Percentiles rank a stretch among this genome's conserved stretches.
These are phyloP conservation scores for Charanyca ferruginea DNA, from an alignment of 2,888 invertebrate species.

Conservation along the genomic window DNA sequence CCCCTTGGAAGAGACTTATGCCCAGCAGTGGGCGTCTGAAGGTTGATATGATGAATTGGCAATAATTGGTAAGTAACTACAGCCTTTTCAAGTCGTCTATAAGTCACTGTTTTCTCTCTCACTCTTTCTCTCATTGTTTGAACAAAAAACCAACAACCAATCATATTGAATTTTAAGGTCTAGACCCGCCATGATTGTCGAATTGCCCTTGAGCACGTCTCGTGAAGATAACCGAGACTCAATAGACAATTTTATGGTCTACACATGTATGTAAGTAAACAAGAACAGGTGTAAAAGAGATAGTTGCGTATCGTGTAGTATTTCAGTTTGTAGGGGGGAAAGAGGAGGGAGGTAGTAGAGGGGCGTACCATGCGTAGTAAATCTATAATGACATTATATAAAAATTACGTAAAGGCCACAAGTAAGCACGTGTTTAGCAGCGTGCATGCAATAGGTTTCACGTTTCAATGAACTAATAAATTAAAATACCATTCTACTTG, in stretches of 20 bases:
- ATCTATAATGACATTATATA: constrained; percentile 50
- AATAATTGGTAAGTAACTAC: constrained; percentile 2
- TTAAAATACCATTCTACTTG: constrained; percentile 33
- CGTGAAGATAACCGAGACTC: background rate
- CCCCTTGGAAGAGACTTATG: no score
- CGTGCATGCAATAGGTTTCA: constrained; percentile 46
- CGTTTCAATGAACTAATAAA: constrained; percentile 52
- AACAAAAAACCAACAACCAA: background rate
- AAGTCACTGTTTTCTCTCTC: constrained; percentile 5
- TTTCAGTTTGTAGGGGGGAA: constrained; percentile 7
- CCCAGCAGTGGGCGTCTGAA: no score
- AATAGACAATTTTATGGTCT: background rate
- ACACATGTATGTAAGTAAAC: background rate
- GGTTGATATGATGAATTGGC: no score
- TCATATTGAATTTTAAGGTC: constrained; percentile 2
- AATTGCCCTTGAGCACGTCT: constrained; percentile 4
- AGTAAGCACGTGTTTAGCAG: constrained; percentile 45
- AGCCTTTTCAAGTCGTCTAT: background rate
- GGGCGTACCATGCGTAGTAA: constrained; percentile 7
- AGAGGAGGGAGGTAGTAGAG: background rate
- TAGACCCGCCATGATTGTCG: background rate
- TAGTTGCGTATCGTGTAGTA: constrained; percentile 20
- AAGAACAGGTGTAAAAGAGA: constrained; percentile 33
- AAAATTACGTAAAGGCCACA: constrained; percentile 54
- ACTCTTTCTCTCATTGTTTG: background rate